Base-by-base conservation (phyloP, 2,113 vertebrate species). In the Aegotheles bennettii region DNA sequence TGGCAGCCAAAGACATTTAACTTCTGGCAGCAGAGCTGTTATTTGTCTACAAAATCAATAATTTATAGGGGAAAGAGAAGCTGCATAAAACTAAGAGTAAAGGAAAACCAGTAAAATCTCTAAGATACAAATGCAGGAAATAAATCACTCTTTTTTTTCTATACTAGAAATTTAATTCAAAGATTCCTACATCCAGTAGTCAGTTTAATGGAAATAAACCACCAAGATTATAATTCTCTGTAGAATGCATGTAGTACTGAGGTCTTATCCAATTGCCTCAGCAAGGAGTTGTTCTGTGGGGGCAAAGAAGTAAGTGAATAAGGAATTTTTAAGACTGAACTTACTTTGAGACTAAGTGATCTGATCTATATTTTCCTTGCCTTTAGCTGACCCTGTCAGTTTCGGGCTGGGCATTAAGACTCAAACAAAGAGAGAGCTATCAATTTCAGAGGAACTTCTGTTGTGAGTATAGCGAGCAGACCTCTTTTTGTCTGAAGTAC, bases 1-100 rank as follows among this genome's bases (percentile, higher is more conserved):
- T 86, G 76, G 75, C 63, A 87, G 81, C 65, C 86, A 95, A 84
- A 92, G 74, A 89, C 56, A 81, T 92, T 90, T 93, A 93, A 88
- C 89, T 95, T 94, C 84, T 93, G 75, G 81, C 78, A 90, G 71
- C 9, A 6, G 40, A 85, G 51, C 25, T 45, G 51, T 87, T 95
- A 94, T 94, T 94, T 93, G 59, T 89, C 89, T 88, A 82, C 77
- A 83, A 93, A 95, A 95, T 94, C 92, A 90, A 95, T 95, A 87
- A 95, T 95, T 96, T 85, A 95, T 68, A 47, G 40, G 11, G 64
- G 25, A 84, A 93, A 86, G 42, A 67, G 47, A 89, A 42, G 54
- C n/a, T 59, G 8, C 57, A 76, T 78, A 59, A 94, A 94, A 94
- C 64, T 69, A 65, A 65, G n/a, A 85, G 47, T 45, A 80, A 86